Conservation (phyloP, 2,113 vertebrate species). For the Hippocampus zosterae region DNA sequence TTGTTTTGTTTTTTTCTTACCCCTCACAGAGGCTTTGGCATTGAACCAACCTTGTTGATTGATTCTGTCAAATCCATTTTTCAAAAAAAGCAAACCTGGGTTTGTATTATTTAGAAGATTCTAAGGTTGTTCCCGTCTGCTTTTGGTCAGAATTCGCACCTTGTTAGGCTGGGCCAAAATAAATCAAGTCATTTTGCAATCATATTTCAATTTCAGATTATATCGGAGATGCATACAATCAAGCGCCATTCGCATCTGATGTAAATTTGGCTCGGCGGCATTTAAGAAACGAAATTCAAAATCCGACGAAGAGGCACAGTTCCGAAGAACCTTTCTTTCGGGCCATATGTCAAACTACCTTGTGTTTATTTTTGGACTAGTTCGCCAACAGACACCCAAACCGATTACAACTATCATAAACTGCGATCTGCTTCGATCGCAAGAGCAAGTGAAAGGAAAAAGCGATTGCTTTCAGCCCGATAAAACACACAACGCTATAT, state of each 20-base stretch:
- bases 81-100: too few species aligned
- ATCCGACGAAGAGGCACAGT: neutral
- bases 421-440: slow-evolving; percentile 56
- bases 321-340: neutral
- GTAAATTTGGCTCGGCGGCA: too few species aligned
- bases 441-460: slow-evolving; percentile 59
- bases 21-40: neutral
- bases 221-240: too few species aligned
- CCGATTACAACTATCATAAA: slow-evolving; percentile 56
- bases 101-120: too few species aligned
- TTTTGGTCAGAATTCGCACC: too few species aligned
- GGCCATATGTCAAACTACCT: neutral
- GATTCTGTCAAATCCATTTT: neutral
- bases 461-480: slow-evolving; percentile 57
- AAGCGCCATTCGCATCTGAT: too few species aligned
- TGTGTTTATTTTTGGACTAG: neutral
- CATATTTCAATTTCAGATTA: too few species aligned
- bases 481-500: slow-evolving; percentile 61
- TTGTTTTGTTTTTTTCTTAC: too few species aligned
- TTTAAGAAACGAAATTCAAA: too few species aligned
- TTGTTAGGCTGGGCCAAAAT: neutral
- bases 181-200: neutral
- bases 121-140: too few species aligned
- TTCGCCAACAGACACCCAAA: too few species aligned
- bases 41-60: neutral